Evolutionary conservation across 2,888 invertebrate genomes (phyloP), one percentile per base, ranked within the genome.

Genomic region (Meteorus cinctellus): DNA sequence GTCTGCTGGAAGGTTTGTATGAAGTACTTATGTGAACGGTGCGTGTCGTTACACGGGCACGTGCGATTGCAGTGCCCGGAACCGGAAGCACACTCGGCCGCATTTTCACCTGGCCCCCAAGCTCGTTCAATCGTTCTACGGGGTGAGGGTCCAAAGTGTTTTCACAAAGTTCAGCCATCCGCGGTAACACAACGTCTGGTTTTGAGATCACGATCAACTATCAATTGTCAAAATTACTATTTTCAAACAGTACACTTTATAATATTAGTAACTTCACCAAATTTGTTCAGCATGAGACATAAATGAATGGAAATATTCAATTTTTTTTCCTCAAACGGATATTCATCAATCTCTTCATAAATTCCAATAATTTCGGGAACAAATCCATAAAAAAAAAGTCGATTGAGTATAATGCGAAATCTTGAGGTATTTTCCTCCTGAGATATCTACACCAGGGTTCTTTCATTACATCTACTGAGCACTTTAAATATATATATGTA

Each of bases 11-110:
- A 55, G 55, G 55, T 55, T 55, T 31, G 27, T 14, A 29, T 29
- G 6, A 51, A 24, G 31, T 27, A 60, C 36, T 60, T 19, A 41
- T 12, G 24, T n/a, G 19, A 65, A 16, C 27, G 4, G 71, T 24
- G 41, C 63, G 31, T 24, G 45, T 71, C 29, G 62, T 71, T 71
- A 62, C 62, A 69, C 68, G 81, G 24, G 81, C 81, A 82, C 84
- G 83, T 84, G 86, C 88, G 86, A 88, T 88, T 88, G 88, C 88
- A 86, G 78, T 87, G 83, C 81, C 84, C 88, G 88, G 88, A 88
- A 88, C 81, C 87, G 88, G 88, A 89, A 88, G 86, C 84, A 84
- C 86, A 88, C 86, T 88, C 85, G 84, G 86, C 84, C 87, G 88
- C 88, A 87, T 87, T 87, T 86, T 87, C 88, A 89, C 88, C 87